Evolutionary conservation across 1,140 invertebrate genomes (phyloP).

Genomic region (Pseudobourletiella spinata): DNA sequence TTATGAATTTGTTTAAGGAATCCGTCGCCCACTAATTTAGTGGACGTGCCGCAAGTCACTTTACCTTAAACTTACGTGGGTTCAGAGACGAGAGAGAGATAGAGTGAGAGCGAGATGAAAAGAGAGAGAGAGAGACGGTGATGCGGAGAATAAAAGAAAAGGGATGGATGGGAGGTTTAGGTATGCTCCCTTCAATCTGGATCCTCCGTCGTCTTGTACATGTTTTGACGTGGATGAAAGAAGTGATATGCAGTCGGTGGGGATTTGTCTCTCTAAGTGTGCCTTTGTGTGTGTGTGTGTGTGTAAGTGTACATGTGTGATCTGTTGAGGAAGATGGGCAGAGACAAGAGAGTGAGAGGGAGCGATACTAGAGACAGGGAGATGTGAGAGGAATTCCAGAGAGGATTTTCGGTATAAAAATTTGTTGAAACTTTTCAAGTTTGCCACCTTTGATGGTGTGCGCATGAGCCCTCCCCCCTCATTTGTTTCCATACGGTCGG

Average conservation of each 20-base stretch:
- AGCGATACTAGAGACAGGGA: too few relatives aligned
- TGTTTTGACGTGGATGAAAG: too few relatives aligned
- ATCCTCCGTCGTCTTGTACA: background rate
- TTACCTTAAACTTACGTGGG: conserved; percentile 4
- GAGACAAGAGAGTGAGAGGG: background rate
- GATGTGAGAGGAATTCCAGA: too few relatives aligned
- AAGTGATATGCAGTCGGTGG: too few relatives aligned
- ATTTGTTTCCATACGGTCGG: background rate
- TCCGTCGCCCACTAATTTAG: conserved; percentile 36
- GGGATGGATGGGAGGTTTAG: background rate
- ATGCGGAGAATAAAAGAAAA: too few relatives aligned
- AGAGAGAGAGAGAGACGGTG: too few relatives aligned
- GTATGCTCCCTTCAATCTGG: background rate
- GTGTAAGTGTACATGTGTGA: too few relatives aligned
- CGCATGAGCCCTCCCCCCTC: background rate
- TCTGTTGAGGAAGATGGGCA: too few relatives aligned
- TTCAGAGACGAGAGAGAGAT: background rate
- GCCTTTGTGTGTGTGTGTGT: background rate
- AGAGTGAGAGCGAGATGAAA: background rate
- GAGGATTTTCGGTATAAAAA: background rate
- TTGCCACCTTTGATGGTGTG: background rate
- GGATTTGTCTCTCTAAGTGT: background rate
- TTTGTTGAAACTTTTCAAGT: background rate
- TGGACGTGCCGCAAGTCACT: conserved; percentile 33
- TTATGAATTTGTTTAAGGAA: conserved; percentile 37